Base-by-base conservation (phyloP, 2,888 invertebrate genomes). In the Cloeon dipterum region DNA sequence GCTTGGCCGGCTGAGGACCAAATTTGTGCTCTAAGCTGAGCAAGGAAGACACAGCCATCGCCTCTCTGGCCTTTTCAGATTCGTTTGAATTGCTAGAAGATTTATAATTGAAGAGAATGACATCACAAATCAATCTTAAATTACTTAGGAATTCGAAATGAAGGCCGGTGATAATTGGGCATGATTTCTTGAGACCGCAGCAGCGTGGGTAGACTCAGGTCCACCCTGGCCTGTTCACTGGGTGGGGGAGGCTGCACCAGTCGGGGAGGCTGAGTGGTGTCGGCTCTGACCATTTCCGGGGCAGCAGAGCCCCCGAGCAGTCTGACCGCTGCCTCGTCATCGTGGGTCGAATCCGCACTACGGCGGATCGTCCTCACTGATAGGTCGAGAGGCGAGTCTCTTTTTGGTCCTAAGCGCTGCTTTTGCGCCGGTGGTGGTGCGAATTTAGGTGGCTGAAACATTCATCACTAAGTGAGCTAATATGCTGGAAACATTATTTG, bases 291-390 rank as follows among this genome's bases (percentile, higher is more conserved):
- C 48, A 46, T 56, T 43, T 62, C 62, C 41, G 51, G 46, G 7
- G 55, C 50, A 17, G 50, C 54, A 37, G 49, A 49, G 13, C 61
- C 61, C 48, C 70, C 70, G n/a, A n/a, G n/a, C n/a, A n/a, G n/a
- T n/a, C n/a, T n/a, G n/a, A n/a, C n/a, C 11, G 35, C 29, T 10
- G 61, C 54, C 38, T 70, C 69, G 47, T 75, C 74, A 48, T 69
- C 68, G 11, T 78, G 74, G 1, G 86, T 85, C 1, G 85, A 85
- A 56, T 86, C 85, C 1, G 86, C 83, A 3, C 82, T 75, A 36
- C 83, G 83, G 52, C 82, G 73, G 0, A 86, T 74, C 2, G 85
- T 86, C 54, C 86, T 85, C 33, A 86, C 81, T 1, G 86, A 86
- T 37, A 88, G 62, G 58, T 88, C 88, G 41, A 88, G 57, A 0